Evolutionary conservation across 35 echinoderm and acorn worm genomes (phyloP).

Genomic region (Apostichopus japonicus): DNA sequence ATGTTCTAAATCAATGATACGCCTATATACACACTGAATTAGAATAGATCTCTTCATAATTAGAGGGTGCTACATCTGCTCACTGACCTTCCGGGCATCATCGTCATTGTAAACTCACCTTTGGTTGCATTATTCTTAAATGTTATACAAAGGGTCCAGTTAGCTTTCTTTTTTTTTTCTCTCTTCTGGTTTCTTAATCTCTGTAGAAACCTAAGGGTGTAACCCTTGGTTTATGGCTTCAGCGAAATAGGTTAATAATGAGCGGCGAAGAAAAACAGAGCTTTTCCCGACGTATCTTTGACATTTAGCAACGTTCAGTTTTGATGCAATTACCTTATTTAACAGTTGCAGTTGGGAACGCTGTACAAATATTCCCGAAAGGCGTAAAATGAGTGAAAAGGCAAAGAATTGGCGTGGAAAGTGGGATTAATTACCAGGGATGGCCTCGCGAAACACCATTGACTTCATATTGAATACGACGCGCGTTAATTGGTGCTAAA

Average conservation of each 20-base stretch:
- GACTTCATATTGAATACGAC: constrained; percentile 8
- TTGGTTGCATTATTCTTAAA: not conserved
- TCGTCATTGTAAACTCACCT: too few species aligned
- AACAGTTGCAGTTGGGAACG: not conserved
- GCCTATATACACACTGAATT: too few species aligned
- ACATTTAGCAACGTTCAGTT: constrained; percentile 33
- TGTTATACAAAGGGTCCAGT: not conserved
- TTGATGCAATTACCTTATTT: constrained; percentile 45
- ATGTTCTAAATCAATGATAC: too few species aligned
- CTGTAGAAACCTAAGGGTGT: not conserved
- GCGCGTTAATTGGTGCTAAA: constrained; percentile 40
- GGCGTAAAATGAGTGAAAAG: not conserved
- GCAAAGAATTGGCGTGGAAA: not conserved
- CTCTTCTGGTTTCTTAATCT: not conserved
- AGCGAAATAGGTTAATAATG: not conserved
- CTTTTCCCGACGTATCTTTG: not conserved
- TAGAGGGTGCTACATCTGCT: not conserved
- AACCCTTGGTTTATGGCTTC: not conserved
- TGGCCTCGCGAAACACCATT: not conserved
- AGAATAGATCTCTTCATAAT: too few species aligned
- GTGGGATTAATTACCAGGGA: constrained; percentile 20
- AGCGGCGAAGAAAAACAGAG: not conserved
- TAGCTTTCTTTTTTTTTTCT: not conserved
- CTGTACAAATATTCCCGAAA: constrained; percentile 38
- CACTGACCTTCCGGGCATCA: not conserved